Evolutionary conservation across 2,888 invertebrate species (phyloP).

Genomic region (Tetranychus truncatus): DNA sequence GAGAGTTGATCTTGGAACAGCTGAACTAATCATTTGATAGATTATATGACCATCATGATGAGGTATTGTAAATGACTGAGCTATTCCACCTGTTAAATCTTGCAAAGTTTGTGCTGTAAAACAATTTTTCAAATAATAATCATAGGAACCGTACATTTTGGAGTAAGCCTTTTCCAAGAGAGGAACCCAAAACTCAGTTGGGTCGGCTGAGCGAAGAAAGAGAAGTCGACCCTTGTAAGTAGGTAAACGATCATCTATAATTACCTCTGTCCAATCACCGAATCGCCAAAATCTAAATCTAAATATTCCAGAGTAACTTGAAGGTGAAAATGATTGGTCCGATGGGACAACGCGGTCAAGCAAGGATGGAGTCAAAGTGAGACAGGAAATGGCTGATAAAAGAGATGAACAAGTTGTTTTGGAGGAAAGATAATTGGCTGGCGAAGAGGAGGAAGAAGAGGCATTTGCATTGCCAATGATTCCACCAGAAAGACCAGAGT

Average conservation of each 20-base stretch:
- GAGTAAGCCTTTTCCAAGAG: slow-evolving; percentile 62
- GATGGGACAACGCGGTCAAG: slow-evolving; percentile 48
- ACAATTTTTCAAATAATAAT: slow-evolving; percentile 36
- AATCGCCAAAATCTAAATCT: slow-evolving; percentile 61
- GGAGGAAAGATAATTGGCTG: background rate
- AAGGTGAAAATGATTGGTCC: slow-evolving; percentile 44
- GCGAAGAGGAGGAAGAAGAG: background rate
- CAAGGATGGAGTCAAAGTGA: slow-evolving; percentile 47
- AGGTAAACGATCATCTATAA: slow-evolving; percentile 51
- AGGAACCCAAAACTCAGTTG: slow-evolving; percentile 53
- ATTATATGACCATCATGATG: slow-evolving; percentile 47
- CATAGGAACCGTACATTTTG: slow-evolving; percentile 51
- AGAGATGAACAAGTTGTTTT: slow-evolving; percentile 34
- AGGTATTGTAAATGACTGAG: slow-evolving; percentile 50
- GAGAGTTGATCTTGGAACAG: slow-evolving; percentile 50
- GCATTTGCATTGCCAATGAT: background rate
- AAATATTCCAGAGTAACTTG: slow-evolving; percentile 47
- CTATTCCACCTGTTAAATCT: slow-evolving; percentile 54
- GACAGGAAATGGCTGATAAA: slow-evolving; percentile 46
- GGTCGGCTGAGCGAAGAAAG: slow-evolving; percentile 43
- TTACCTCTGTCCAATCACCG: slow-evolving; percentile 54
- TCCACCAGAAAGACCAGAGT: background rate
- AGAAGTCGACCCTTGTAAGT: slow-evolving; percentile 46
- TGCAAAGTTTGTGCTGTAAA: slow-evolving; percentile 49
- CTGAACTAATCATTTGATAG: slow-evolving; percentile 48